phyloP scores from a whole-genome alignment of 2,888 invertebrate species.

The Sericinus montela region DNA sequence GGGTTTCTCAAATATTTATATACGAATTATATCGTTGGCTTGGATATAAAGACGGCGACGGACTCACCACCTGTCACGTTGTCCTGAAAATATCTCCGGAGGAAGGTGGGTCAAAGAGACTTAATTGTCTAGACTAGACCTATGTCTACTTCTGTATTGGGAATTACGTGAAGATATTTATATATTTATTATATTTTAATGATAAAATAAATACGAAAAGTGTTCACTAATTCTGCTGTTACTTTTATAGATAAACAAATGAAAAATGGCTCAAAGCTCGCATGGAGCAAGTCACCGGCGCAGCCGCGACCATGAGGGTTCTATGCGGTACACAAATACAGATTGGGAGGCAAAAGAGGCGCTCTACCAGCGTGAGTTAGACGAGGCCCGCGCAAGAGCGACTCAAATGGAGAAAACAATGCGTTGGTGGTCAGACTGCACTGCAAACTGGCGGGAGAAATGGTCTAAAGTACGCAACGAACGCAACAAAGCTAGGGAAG shows the following conservation, averaged over 20 bases:
- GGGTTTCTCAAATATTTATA: no score
- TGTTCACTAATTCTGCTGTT: not conserved
- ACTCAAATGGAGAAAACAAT: conserved; percentile 99
- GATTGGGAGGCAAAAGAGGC: conserved; percentile 91
- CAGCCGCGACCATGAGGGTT: conserved; percentile 81
- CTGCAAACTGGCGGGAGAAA: conserved; percentile 97
- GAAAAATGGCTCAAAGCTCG: conserved; percentile 81
- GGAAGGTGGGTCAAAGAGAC: no score
- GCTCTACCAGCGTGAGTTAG: conserved; percentile 86
- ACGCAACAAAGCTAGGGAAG: conserved; percentile 94
- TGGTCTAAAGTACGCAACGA: conserved; percentile 97
- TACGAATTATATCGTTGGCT: no score
- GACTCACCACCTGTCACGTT: no score
- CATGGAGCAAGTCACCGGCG: conserved; percentile 83
- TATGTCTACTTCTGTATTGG: no score
- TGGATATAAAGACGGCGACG: no score
- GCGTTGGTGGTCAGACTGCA: conserved; percentile 99
- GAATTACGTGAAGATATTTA: no score
- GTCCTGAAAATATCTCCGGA: no score
- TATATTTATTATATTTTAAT: no score
- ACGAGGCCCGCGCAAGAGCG: conserved; percentile 95
- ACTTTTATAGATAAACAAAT: conserved; percentile 35
- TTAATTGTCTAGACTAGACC: no score
- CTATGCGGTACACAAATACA: conserved; percentile 82
- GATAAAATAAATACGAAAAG: no score